Percentiles rank a stretch among this genome's conserved stretches.
phyloP scores from a whole-genome alignment of 2,797 vertebrate species.

The Monodelphis domestica region DNA sequence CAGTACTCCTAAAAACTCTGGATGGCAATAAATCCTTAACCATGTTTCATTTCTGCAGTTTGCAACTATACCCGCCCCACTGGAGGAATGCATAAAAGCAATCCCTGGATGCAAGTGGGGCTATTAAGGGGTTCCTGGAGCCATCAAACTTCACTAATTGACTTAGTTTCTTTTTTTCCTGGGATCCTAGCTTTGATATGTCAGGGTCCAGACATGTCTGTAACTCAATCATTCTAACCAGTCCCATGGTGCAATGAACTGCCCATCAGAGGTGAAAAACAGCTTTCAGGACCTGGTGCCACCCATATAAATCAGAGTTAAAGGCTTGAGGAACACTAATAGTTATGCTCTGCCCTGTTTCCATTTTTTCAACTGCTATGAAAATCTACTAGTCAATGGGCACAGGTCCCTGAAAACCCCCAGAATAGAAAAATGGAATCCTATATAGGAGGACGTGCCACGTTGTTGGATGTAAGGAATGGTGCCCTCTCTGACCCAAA shows the following conservation, averaged over 20 bases:
- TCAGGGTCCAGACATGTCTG: not conserved
- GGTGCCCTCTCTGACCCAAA: not conserved
- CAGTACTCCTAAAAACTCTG: slow-evolving; percentile 72
- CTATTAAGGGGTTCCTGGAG: slow-evolving; percentile 40
- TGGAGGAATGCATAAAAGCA: slow-evolving; percentile 57
- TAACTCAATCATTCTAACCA: not conserved
- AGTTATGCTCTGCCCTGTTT: not conserved
- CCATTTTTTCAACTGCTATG: not conserved
- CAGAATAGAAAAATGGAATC: not conserved
- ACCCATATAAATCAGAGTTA: not conserved
- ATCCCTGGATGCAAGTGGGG: slow-evolving; percentile 6
- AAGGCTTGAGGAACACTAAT: too few species aligned
- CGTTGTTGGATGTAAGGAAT: not conserved
- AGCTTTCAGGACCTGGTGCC: fast-evolving
- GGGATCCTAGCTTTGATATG: not conserved
- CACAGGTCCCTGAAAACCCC: not conserved
- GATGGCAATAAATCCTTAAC: slow-evolving; percentile 76
- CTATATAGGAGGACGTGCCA: not conserved
- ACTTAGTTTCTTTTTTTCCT: not conserved
- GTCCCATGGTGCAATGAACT: not conserved
- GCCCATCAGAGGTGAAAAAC: not conserved
- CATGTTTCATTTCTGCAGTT: slow-evolving; percentile 61
- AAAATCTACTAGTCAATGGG: not conserved
- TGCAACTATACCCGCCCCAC: slow-evolving; percentile 33
- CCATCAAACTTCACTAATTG: slow-evolving; percentile 2